phyloP scores from a whole-genome alignment of 1,140 invertebrate species.

The Macrostomum lignano region DNA sequence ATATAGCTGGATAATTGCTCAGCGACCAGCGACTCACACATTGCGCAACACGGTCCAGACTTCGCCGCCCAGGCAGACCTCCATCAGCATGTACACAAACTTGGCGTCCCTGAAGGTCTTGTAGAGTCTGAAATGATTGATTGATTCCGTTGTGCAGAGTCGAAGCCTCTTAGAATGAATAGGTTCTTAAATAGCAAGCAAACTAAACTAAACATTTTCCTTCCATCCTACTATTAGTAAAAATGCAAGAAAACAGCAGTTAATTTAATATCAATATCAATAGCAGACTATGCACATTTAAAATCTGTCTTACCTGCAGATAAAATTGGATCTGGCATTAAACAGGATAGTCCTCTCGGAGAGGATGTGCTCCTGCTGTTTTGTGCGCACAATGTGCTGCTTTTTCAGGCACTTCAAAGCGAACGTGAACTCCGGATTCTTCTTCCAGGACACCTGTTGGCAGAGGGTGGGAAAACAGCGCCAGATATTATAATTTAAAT shows the following conservation, averaged over 20 bases:
- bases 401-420: conserved; percentile 63
- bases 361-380: conserved; percentile 85
- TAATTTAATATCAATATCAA: background rate
- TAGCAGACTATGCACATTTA: background rate
- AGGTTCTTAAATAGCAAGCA: conserved; percentile 4
- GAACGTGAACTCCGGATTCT: conserved; percentile 45
- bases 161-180: background rate
- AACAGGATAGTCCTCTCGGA: conserved; percentile 86
- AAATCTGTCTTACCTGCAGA: conserved; percentile 39
- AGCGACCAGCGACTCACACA: too few relatives aligned
- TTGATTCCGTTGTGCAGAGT: conserved; percentile 17
- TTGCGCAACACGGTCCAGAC: conserved; percentile 7
- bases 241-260: background rate
- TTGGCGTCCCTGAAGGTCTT: conserved; percentile 27
- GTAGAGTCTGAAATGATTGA: conserved; percentile 36
- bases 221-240: background rate
- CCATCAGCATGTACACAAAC: conserved; percentile 7
- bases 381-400: conserved; percentile 66
- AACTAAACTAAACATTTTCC: background rate
- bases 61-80: conserved; percentile 7
- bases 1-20: conserved; percentile 1
- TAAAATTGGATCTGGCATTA: conserved; percentile 71
- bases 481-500: too few relatives aligned
- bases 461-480: too few relatives aligned
- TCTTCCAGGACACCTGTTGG: conserved; percentile 35